phyloP scores from a whole-genome alignment of 2,888 invertebrate genomes.

The Mythimna vitellina region DNA sequence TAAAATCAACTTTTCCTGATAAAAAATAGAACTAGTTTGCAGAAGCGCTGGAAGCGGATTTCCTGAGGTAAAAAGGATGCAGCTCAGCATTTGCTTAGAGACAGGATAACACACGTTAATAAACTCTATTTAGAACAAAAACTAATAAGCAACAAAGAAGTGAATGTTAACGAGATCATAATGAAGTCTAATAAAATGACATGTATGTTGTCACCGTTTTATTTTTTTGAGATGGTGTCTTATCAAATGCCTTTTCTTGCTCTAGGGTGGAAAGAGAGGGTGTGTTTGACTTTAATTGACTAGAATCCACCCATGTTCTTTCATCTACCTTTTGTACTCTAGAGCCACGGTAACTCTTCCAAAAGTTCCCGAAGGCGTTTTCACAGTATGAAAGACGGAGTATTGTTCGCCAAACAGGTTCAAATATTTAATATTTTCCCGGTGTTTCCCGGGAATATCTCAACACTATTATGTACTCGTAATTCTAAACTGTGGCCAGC shows the following conservation, averaged over 20 bases:
- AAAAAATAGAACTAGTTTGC: neutral
- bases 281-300: too few relatives aligned
- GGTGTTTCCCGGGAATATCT: neutral
- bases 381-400: too few relatives aligned
- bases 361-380: too few relatives aligned
- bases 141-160: neutral
- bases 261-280: too few relatives aligned
- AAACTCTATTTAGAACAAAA: neutral
- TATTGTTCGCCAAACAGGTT: too few relatives aligned
- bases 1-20: neutral
- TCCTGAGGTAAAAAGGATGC: neutral
- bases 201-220: neutral
- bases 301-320: too few relatives aligned
- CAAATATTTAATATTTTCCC: neutral
- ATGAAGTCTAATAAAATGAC: too few relatives aligned
- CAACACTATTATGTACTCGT: constrained; percentile 10
- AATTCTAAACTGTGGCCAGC: neutral
- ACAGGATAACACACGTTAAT: neutral
- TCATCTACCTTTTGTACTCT: too few relatives aligned
- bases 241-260: too few relatives aligned
- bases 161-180: neutral
- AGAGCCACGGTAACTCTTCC: too few relatives aligned
- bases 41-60: neutral
- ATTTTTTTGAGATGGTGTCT: too few relatives aligned
- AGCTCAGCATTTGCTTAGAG: neutral